A percentile compares a stretch with the other conserved stretches of the same genome.
phyloP scores from a whole-genome alignment of 2,888 invertebrate genomes.

The Petrolisthes cinctipes region DNA sequence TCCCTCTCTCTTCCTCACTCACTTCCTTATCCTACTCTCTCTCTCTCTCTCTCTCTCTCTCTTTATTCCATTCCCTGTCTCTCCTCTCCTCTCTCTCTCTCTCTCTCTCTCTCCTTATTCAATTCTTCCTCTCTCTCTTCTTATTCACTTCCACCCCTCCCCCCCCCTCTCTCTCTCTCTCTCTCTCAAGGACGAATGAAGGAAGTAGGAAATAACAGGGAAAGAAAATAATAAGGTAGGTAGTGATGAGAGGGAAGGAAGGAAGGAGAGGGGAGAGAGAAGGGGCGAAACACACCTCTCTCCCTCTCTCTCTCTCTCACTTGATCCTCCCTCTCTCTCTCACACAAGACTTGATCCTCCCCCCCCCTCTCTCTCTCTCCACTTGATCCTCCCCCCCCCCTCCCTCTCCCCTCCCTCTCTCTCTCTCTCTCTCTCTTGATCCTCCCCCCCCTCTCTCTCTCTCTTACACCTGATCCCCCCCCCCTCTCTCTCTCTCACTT shows the following conservation, averaged over 20 bases:
- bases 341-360: background rate
- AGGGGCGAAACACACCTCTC: background rate
- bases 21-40: background rate
- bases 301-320: background rate
- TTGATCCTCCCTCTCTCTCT: constrained; percentile 4
- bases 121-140: background rate
- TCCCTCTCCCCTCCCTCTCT: constrained; percentile 19
- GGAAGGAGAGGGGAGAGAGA: background rate
- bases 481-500: constrained; percentile 18
- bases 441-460: background rate
- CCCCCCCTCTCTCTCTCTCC: background rate
- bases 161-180: background rate
- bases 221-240: too few relatives aligned
- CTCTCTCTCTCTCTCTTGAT: constrained; percentile 15
- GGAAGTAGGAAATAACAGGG: too few relatives aligned
- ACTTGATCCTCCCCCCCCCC: too few relatives aligned
- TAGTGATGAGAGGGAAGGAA: background rate
- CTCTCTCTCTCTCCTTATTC: too few relatives aligned
- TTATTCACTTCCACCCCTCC: background rate
- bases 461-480: background rate
- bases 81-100: background rate
- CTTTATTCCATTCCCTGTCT: constrained; percentile 1
- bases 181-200: too few relatives aligned
- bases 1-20: background rate
- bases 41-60: constrained; percentile 12